Percentiles rank a stretch among this genome's conserved stretches.
These are phyloP conservation scores for Esox lucius DNA, from an alignment of 2,797 vertebrate genomes.

Conservation along the genomic window DNA sequence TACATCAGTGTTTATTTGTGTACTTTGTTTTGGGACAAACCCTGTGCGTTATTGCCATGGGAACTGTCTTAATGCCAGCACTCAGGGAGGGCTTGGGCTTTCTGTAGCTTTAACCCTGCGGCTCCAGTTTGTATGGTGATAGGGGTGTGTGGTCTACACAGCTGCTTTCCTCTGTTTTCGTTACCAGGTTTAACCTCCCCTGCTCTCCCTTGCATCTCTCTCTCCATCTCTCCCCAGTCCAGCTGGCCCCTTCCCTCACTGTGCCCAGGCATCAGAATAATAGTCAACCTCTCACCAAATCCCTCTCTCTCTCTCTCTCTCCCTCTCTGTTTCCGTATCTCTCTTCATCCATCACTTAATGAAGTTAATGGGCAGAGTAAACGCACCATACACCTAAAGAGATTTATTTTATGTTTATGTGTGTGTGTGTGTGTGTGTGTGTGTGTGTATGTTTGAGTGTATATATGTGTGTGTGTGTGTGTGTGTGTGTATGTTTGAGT, in stretches of 20 bases:
- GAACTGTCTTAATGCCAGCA: too few species aligned
- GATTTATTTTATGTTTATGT: not conserved
- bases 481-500: conserved; percentile 5
- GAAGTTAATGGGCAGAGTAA: conserved; percentile 27
- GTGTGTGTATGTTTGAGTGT: too few species aligned
- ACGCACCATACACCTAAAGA: conserved; percentile 25
- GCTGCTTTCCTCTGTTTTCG: conserved; percentile 57
- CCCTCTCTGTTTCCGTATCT: not conserved
- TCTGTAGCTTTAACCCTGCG: conserved; percentile 1
- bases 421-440: too few species aligned
- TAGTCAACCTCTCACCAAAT: not conserved
- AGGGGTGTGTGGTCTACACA: conserved; percentile 51
- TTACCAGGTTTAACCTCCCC: conserved; percentile 46
- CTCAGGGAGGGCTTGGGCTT: not conserved
- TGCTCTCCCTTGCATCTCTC: conserved; percentile 40
- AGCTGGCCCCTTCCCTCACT: conserved; percentile 69
- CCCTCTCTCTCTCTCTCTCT: conserved; percentile 27
- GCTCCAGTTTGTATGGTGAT: conserved; percentile 41
- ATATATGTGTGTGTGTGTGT: not conserved
- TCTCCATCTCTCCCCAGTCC: conserved; percentile 39
- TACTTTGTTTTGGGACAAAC: too few species aligned
- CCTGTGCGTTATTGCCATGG: too few species aligned
- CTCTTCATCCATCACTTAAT: conserved; percentile 26
- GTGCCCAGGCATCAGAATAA: not conserved
- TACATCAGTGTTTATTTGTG: too few species aligned